A percentile compares a stretch with the other conserved stretches of the same genome.
phyloP scores from a whole-genome alignment of 1,140 invertebrate genomes.

The Rhizoglyphus robini region DNA sequence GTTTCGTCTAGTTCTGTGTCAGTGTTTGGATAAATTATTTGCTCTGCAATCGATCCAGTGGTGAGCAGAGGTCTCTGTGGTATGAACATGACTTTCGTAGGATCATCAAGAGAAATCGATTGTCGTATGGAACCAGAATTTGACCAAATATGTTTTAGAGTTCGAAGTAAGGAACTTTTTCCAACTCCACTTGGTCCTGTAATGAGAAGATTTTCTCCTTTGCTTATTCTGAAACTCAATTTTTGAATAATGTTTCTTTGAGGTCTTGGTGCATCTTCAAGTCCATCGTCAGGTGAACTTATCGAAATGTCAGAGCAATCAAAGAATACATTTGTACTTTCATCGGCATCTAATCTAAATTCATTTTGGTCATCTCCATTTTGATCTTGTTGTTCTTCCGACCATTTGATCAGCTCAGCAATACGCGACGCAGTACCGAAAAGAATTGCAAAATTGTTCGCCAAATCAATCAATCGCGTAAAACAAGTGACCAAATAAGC shows the following conservation, averaged over 20 bases:
- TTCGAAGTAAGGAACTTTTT: conserved; percentile 45
- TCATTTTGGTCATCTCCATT: background rate
- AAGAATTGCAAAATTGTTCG: conserved; percentile 38
- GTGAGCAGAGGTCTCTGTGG: conserved; percentile 46
- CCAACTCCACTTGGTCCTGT: conserved; percentile 46
- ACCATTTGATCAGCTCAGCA: background rate
- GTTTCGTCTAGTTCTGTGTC: background rate
- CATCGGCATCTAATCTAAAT: background rate
- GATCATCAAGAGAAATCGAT: conserved; percentile 28
- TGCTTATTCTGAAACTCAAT: conserved; percentile 37
- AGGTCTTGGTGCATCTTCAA: background rate
- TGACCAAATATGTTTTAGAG: conserved; percentile 42
- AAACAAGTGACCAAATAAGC: conserved; percentile 48
- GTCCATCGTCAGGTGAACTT: no score
- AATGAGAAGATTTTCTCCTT: conserved; percentile 40
- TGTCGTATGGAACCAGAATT: conserved; percentile 29
- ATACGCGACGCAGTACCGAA: conserved; percentile 35
- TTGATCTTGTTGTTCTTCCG: background rate
- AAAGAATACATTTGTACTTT: background rate
- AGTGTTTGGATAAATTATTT: background rate
- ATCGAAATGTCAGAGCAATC: no score
- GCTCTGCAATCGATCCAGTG: conserved; percentile 36
- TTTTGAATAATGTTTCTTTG: background rate
- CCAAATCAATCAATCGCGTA: conserved; percentile 42
- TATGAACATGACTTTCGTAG: conserved; percentile 38